Conservation (phyloP, 2,113 vertebrate genomes). For the Alosa alosa region DNA sequence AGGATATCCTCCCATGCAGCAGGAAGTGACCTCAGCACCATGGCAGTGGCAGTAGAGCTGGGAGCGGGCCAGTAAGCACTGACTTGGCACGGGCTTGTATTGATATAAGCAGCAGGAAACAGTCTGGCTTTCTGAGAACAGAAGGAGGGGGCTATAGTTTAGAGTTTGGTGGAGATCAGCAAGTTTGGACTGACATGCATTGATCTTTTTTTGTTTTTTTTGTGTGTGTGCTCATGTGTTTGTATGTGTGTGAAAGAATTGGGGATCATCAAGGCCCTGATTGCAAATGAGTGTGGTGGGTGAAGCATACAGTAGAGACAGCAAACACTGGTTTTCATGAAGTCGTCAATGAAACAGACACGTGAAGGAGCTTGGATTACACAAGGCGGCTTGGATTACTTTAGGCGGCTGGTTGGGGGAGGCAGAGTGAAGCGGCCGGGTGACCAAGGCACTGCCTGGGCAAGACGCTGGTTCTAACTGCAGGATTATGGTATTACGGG, state of each 20-base stretch:
- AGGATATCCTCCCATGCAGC: neutral
- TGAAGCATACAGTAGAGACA: neutral
- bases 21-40: slow-evolving; percentile 9
- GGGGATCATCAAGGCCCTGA: neutral
- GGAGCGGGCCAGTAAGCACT: neutral
- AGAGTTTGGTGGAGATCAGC: neutral
- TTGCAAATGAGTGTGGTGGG: neutral
- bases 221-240: neutral
- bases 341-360: neutral
- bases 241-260: neutral
- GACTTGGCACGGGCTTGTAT: neutral
- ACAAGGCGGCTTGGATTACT: too few relatives aligned
- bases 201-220: neutral
- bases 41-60: neutral
- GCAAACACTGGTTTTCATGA: neutral
- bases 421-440: neutral
- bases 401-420: neutral
- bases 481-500: slow-evolving; percentile 3
- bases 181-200: neutral
- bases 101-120: neutral
- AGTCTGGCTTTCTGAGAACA: neutral
- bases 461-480: neutral
- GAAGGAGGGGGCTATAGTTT: neutral
- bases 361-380: neutral
- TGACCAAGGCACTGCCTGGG: neutral